Conservation (phyloP, 2,113 vertebrate genomes). For the Carassius carassius region DNA sequence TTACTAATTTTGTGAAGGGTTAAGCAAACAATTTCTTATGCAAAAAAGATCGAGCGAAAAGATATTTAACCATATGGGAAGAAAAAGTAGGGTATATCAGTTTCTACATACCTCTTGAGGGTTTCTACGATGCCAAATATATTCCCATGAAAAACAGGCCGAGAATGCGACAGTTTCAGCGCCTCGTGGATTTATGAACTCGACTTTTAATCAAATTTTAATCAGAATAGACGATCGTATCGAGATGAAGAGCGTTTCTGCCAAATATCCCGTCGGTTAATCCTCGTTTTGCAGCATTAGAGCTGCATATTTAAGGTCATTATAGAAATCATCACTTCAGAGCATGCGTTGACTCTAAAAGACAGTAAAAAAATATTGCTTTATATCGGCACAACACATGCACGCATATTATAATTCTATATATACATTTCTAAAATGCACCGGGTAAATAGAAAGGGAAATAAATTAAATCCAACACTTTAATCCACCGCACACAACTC, state of each 20-base stretch:
- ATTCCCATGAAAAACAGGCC: slow-evolving; percentile 35
- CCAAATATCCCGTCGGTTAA: slow-evolving; percentile 55
- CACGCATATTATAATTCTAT: slow-evolving; percentile 11
- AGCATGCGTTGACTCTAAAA: slow-evolving; percentile 43
- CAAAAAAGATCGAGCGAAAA: background rate
- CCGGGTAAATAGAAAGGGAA: background rate
- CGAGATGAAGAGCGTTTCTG: background rate
- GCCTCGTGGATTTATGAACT: background rate
- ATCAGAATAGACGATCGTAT: background rate
- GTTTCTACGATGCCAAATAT: background rate
- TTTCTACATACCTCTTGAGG: slow-evolving; percentile 13
- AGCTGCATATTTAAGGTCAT: slow-evolving; percentile 77
- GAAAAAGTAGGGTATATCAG: background rate
- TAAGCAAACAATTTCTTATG: no score
- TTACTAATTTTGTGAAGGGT: background rate
- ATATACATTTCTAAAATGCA: slow-evolving; percentile 3
- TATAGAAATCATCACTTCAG: slow-evolving; percentile 61
- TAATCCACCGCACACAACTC: slow-evolving; percentile 32
- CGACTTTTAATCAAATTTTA: background rate
- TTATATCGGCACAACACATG: background rate
- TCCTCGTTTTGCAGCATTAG: slow-evolving; percentile 69
- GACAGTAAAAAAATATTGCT: background rate
- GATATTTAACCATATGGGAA: background rate
- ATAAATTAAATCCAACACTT: background rate
- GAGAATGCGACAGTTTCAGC: slow-evolving; percentile 52